Evolutionary conservation across 2,888 invertebrate genomes (phyloP).

Genomic region (Pterostichus niger): DNA sequence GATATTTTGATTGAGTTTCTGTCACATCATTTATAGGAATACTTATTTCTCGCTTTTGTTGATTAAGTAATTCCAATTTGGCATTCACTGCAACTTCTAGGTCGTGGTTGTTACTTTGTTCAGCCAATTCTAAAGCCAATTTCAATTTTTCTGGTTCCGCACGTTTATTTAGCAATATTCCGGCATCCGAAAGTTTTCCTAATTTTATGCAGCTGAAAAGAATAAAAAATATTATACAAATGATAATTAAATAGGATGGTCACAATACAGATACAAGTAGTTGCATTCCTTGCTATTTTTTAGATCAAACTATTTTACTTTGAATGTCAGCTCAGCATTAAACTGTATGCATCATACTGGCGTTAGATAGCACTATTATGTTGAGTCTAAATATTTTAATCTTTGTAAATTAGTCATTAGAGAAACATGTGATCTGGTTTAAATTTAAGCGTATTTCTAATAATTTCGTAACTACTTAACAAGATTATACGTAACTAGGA

Average conservation of each 20-base stretch:
- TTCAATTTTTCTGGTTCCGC: constrained; percentile 79
- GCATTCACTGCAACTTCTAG: constrained; percentile 69
- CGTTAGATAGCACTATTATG: too few relatives aligned
- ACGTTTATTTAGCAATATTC: constrained; percentile 80
- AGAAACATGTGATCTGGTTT: too few relatives aligned
- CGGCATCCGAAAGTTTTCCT: constrained; percentile 82
- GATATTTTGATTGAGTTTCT: not conserved
- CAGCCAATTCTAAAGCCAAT: constrained; percentile 82
- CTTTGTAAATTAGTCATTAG: too few relatives aligned
- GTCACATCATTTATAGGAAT: not conserved
- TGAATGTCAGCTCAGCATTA: too few relatives aligned
- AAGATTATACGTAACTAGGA: too few relatives aligned
- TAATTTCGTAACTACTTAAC: too few relatives aligned
- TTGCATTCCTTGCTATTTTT: too few relatives aligned
- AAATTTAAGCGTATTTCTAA: too few relatives aligned
- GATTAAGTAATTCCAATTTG: constrained; percentile 51
- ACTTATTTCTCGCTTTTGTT: not conserved
- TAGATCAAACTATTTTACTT: too few relatives aligned
- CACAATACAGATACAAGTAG: too few relatives aligned
- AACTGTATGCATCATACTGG: too few relatives aligned
- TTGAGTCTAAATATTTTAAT: too few relatives aligned
- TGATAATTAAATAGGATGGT: not conserved
- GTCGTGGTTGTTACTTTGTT: constrained; percentile 76
- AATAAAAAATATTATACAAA: constrained; percentile 45
- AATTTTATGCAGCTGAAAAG: constrained; percentile 80